Evolutionary conservation across 2,888 invertebrate genomes (phyloP).

Genomic region (Drosophila borealis): DNA sequence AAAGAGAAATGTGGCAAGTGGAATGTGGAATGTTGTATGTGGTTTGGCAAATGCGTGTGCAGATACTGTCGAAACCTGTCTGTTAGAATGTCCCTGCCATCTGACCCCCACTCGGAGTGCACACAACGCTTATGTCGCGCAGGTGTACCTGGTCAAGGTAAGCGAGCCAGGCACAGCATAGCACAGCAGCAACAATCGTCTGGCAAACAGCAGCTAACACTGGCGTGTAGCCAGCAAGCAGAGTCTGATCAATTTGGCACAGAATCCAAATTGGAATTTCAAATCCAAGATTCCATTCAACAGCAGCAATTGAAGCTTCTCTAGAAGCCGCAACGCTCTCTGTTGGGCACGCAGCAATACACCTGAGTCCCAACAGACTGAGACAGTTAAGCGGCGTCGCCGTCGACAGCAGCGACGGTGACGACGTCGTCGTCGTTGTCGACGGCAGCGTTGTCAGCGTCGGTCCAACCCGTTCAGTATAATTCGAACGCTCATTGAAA

Average conservation of each 20-base stretch:
- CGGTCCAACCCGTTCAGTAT: conserved; percentile 61
- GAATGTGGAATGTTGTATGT: conserved; percentile 1
- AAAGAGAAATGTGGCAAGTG: conserved; percentile 27
- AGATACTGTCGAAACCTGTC: conserved; percentile 33
- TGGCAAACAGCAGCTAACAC: conserved; percentile 18
- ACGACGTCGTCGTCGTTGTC: conserved; percentile 31
- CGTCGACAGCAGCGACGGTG: conserved; percentile 15
- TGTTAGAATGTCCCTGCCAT: conserved; percentile 34
- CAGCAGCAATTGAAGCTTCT: conserved; percentile 47
- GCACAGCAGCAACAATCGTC: conserved; percentile 8
- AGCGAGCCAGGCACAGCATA: conserved; percentile 42
- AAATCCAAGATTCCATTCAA: conserved; percentile 20
- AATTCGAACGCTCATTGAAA: conserved; percentile 77
- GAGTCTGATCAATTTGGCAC: conserved; percentile 38
- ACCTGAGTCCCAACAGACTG: conserved; percentile 16
- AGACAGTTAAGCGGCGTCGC: conserved; percentile 6
- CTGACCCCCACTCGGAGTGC: conserved; percentile 9
- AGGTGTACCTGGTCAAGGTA: conserved; percentile 71
- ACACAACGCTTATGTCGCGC: conserved; percentile 17
- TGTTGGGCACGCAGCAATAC: conserved; percentile 37
- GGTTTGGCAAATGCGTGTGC: conserved; percentile 1
- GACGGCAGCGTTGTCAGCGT: conserved; percentile 30
- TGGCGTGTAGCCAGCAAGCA: conserved; percentile 10
- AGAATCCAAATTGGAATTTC: conserved; percentile 35
- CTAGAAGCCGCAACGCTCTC: conserved; percentile 48